These are phyloP conservation scores for Dendrolimus houi DNA, from an alignment of 2,888 invertebrate genomes.

Conservation along the genomic window DNA sequence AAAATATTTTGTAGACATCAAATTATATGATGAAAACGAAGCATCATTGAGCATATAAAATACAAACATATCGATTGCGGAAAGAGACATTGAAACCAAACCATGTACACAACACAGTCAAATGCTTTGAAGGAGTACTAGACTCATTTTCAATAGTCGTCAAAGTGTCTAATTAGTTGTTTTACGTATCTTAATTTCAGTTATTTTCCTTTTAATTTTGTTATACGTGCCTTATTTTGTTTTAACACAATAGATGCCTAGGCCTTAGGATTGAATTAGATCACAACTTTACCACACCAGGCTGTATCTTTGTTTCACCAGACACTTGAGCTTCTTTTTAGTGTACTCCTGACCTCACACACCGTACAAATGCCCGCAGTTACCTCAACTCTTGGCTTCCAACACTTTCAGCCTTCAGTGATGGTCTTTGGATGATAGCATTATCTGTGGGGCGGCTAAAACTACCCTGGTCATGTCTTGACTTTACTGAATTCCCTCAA, in stretches of 20 bases:
- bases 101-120: conserved; percentile 57
- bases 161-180: conserved; percentile 69
- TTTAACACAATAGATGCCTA: conserved; percentile 73
- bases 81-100: conserved; percentile 31
- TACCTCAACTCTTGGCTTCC: conserved; percentile 75
- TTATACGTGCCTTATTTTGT: conserved; percentile 68
- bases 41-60: not conserved
- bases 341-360: conserved; percentile 74
- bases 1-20: not conserved
- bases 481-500: conserved; percentile 55
- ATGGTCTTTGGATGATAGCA: conserved; percentile 45
- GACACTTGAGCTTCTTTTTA: conserved; percentile 73
- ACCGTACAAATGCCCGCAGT: conserved; percentile 76
- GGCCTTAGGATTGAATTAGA: conserved; percentile 73
- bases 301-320: conserved; percentile 72
- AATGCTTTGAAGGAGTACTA: conserved; percentile 69
- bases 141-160: conserved; percentile 69
- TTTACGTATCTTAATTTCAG: conserved; percentile 52
- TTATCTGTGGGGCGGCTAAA: conserved; percentile 42
- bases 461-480: conserved; percentile 51
- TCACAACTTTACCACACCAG: conserved; percentile 73
- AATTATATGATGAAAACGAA: not conserved
- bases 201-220: conserved; percentile 45
- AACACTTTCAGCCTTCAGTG: conserved; percentile 68
- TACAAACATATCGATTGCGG: conserved; percentile 19